Conservation (phyloP, 2,888 invertebrate genomes). For the Metacarcinus magister region DNA sequence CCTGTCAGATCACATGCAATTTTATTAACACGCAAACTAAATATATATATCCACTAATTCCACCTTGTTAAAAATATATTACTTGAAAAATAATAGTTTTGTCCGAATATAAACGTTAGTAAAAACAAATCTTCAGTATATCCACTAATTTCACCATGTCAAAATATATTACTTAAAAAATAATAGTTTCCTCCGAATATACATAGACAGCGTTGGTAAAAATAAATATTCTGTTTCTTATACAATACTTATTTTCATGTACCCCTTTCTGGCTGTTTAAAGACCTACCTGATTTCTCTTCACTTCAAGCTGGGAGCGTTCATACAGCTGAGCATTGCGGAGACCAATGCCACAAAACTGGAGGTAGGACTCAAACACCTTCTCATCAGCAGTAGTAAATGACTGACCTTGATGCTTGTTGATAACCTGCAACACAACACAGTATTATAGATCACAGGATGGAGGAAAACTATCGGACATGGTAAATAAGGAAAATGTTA, state of each 20-base stretch:
- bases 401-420: constrained; percentile 93
- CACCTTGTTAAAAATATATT: no score
- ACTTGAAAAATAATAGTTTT: no score
- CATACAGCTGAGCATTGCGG: constrained; percentile 97
- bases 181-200: no score
- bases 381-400: constrained; percentile 94
- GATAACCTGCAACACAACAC: constrained; percentile 88
- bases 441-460: neutral
- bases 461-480: no score
- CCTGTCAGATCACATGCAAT: constrained; percentile 85
- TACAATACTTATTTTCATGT: neutral
- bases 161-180: no score
- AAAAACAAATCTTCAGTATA: no score
- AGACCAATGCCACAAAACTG: constrained; percentile 98
- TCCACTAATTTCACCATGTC: no score
- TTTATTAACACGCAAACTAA: no score
- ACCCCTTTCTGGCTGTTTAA: neutral
- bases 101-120: no score
- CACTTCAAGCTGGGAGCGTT: constrained; percentile 96
- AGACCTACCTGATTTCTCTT: constrained; percentile 92
- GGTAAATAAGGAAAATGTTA: neutral
- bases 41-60: no score
- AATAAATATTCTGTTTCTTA: neutral
- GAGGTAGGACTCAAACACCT: constrained; percentile 95
- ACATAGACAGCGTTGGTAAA: no score